Evolutionary conservation across 2,797 vertebrate genomes (phyloP), one percentile per base, ranked within the genome.

Genomic region (Spinus olivaceus): DNA sequence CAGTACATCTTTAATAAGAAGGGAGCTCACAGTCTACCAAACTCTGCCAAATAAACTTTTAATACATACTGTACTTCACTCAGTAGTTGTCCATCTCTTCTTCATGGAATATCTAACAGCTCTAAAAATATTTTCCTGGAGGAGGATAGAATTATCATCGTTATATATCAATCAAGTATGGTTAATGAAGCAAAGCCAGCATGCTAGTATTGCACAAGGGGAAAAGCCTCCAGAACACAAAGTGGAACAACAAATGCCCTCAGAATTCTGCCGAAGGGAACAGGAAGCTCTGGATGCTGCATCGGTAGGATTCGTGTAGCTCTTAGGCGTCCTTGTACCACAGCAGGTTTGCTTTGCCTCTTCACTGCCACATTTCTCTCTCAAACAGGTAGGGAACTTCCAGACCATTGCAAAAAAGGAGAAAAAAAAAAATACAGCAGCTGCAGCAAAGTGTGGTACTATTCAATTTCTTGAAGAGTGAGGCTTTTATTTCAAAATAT

Each of bases 1-100:
- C 98, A 98, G 97, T 95, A 98, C 97, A 97, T 98, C 97, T 97
- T 98, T 98, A 98, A 98, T 97, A 97, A 97, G 98, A 98, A 98
- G 98, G 98, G 98, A 97, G 98, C 92, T 98, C 97, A 84, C 84
- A 88, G 95, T 94, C 96, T 97, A 96, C 92, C 94, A 91, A 96
- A 97, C 92, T 97, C 95, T 95, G 95, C 90, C 92, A 95, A 97
- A 97, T 94, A 92, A 95, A 95, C 86, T 97, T 95, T 95, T 94
- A 95, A 95, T 59, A 95, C 86, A 93, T 95, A 96, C 81, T 92
- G 94, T 94, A 95, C 81, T 94, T 97, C 93, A 96, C 90, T 97
- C 79, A 77, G 94, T 56, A 96, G 96, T 63, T 96, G 93, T 96
- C 89, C 72, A 93, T 95, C 94, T 97, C 95, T 93, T 96, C 95